These are phyloP conservation scores for Hipparchia semele DNA, from an alignment of 2,888 invertebrate genomes.

Conservation along the genomic window DNA sequence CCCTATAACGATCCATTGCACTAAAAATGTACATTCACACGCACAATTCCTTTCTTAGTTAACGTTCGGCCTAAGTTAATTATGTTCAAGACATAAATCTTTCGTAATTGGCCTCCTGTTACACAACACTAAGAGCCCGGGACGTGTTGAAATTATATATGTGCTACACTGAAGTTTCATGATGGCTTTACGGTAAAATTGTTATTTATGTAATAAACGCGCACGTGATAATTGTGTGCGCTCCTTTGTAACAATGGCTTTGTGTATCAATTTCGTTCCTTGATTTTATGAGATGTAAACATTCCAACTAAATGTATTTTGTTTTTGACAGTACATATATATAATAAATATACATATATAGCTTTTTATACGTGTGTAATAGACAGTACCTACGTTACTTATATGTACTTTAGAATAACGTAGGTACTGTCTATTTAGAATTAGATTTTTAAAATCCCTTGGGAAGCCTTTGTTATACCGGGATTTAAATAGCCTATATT, in stretches of 20 bases:
- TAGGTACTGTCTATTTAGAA: too few relatives aligned
- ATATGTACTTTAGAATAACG: too few relatives aligned
- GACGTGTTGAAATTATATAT: constrained; percentile 83
- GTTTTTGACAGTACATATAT: neutral
- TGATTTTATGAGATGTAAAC: constrained; percentile 12
- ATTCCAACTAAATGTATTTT: constrained; percentile 7
- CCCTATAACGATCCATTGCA: constrained; percentile 20
- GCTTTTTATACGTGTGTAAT: too few relatives aligned
- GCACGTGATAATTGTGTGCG: constrained; percentile 46
- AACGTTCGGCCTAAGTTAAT: constrained; percentile 82
- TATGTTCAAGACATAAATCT: constrained; percentile 83
- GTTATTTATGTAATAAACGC: constrained; percentile 52
- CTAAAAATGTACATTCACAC: constrained; percentile 45
- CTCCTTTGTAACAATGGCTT: constrained; percentile 35
- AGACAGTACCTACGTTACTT: too few relatives aligned
- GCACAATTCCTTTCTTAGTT: constrained; percentile 74
- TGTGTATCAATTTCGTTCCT: constrained; percentile 34
- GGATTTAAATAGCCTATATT: too few relatives aligned
- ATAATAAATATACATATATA: neutral
- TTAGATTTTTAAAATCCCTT: too few relatives aligned
- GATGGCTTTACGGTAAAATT: constrained; percentile 52
- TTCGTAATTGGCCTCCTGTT: constrained; percentile 83
- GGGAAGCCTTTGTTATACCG: too few relatives aligned
- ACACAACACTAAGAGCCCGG: constrained; percentile 77
- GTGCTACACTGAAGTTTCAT: constrained; percentile 71